phyloP scores from a whole-genome alignment of 2,113 vertebrate species.

The Brachyhypopomus gauderio region DNA sequence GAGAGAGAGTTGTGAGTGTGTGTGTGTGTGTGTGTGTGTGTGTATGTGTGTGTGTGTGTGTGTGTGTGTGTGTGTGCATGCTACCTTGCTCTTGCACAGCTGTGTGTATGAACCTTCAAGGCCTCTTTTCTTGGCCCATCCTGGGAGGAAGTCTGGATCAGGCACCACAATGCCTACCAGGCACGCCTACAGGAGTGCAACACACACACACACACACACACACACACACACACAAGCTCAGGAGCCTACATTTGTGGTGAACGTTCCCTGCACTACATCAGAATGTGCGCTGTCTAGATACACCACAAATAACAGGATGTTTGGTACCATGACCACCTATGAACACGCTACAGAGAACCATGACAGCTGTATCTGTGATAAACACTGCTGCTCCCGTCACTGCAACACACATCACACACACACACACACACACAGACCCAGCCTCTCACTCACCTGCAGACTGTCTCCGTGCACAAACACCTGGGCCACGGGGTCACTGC shows the following conservation, averaged over 20 bases:
- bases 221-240: not conserved
- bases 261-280: too few relatives aligned
- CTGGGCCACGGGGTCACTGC: conserved; percentile 87
- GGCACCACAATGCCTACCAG: conserved; percentile 89
- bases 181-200: conserved; percentile 78
- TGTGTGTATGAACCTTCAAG: conserved; percentile 83
- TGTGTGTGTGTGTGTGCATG: not conserved
- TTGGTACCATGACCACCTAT: too few relatives aligned
- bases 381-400: too few relatives aligned
- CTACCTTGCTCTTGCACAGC: conserved; percentile 86
- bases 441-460: conserved; percentile 80
- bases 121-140: conserved; percentile 86
- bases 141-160: conserved; percentile 81
- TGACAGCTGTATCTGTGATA: too few relatives aligned
- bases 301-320: too few relatives aligned
- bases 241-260: too few relatives aligned
- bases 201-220: not conserved
- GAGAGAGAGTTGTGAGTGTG: too few relatives aligned
- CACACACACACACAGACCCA: not conserved
- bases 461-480: conserved; percentile 95
- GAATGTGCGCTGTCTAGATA: too few relatives aligned
- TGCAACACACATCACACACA: not conserved
- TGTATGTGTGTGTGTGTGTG: conserved; percentile 7
- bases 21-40: not conserved
- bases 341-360: too few relatives aligned